A percentile compares a stretch with the other conserved stretches of the same genome.
These are phyloP conservation scores for Chelonus formosanus DNA, from an alignment of 2,888 invertebrate genomes.

Conservation along the genomic window DNA sequence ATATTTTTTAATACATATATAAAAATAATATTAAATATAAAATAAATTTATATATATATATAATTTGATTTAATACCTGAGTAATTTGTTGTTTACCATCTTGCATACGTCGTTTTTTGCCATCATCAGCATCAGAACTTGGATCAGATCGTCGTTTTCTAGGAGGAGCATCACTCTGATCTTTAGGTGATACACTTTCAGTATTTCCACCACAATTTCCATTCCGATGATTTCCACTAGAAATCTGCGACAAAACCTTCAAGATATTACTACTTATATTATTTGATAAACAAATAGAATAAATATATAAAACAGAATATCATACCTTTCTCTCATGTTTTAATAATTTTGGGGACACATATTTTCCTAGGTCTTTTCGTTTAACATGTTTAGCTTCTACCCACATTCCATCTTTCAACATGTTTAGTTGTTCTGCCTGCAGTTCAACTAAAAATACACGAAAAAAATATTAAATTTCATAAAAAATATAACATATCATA, in stretches of 20 bases:
- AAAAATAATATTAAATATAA: constrained; percentile 17
- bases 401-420: constrained; percentile 78
- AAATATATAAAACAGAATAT: background rate
- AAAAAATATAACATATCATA: background rate
- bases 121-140: constrained; percentile 39
- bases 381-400: constrained; percentile 89
- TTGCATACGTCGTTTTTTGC: constrained; percentile 48
- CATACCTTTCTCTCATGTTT: constrained; percentile 75
- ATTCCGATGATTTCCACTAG: constrained; percentile 50
- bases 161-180: constrained; percentile 43
- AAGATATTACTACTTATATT: background rate
- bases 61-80: constrained; percentile 43
- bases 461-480: background rate
- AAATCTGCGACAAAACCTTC: constrained; percentile 43
- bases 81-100: constrained; percentile 50
- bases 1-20: background rate
- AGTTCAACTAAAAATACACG: constrained; percentile 64
- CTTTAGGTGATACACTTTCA: constrained; percentile 51
- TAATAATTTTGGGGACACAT: constrained; percentile 75
- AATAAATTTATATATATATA: constrained; percentile 16
- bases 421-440: constrained; percentile 73
- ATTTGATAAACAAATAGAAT: too few relatives aligned
- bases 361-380: constrained; percentile 78
- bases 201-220: constrained; percentile 51
- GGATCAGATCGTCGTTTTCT: constrained; percentile 54